phyloP scores from a whole-genome alignment of 2,888 invertebrate species.

The Drosophila buzzatii region DNA sequence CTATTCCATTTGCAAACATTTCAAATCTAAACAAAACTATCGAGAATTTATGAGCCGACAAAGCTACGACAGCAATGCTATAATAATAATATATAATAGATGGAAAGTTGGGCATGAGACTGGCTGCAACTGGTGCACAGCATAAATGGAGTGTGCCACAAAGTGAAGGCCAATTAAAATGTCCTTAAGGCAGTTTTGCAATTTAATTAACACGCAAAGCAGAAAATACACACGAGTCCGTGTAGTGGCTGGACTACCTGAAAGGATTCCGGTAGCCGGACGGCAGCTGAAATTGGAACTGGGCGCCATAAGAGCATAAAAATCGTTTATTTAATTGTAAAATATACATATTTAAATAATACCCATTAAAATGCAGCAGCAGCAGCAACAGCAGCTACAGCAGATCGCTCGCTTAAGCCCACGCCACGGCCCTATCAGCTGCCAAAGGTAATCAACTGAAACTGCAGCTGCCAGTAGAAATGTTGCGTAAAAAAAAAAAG shows the following conservation, averaged over 20 bases:
- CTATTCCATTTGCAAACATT: neutral
- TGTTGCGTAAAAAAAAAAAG: constrained; percentile 9
- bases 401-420: constrained; percentile 63
- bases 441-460: constrained; percentile 76
- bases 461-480: constrained; percentile 31
- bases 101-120: neutral
- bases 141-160: constrained; percentile 37
- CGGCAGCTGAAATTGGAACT: constrained; percentile 32
- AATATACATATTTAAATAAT: constrained; percentile 80
- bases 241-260: constrained; percentile 10
- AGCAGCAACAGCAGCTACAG: constrained; percentile 35
- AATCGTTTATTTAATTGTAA: constrained; percentile 79
- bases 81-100: neutral
- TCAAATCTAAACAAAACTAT: neutral
- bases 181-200: constrained; percentile 71
- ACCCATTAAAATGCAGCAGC: constrained; percentile 70
- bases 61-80: neutral
- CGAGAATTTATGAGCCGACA: neutral
- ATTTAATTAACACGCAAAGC: constrained; percentile 76
- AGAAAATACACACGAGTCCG: constrained; percentile 24
- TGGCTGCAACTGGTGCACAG: constrained; percentile 2
- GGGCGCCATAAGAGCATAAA: constrained; percentile 59
- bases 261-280: constrained; percentile 32
- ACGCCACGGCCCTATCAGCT: constrained; percentile 55
- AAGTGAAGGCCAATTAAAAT: constrained; percentile 78